Evolutionary conservation across 2,888 invertebrate genomes (phyloP).

Genomic region (Rhamnusium bicolor): DNA sequence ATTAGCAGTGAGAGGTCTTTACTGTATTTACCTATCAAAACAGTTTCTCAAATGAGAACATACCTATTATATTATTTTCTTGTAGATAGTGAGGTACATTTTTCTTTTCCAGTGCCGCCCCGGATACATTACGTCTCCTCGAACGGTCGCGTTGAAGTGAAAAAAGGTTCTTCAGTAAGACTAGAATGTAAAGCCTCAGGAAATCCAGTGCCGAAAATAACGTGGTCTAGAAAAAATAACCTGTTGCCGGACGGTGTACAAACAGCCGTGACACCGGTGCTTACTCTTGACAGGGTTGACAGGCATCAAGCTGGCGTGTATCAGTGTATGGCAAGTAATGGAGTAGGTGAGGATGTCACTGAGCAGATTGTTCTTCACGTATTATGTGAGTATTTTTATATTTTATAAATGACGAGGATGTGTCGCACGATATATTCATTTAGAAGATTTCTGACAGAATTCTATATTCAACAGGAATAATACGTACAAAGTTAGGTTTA

Average conservation of each 20-base stretch:
- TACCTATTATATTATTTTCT: background rate
- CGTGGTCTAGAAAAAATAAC: conserved; percentile 74
- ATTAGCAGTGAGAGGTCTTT: no score
- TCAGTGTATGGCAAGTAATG: conserved; percentile 78
- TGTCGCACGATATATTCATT: background rate
- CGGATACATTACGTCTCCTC: conserved; percentile 77
- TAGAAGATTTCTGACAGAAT: background rate
- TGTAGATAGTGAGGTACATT: background rate
- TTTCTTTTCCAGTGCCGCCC: conserved; percentile 75
- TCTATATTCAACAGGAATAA: no score
- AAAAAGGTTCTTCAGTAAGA: conserved; percentile 72
- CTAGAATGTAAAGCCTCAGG: conserved; percentile 73
- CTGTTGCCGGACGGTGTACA: conserved; percentile 76
- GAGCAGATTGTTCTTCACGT: conserved; percentile 77
- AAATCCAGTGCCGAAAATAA: conserved; percentile 73
- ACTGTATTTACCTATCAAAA: no score
- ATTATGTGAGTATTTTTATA: conserved; percentile 73
- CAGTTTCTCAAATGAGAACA: no score
- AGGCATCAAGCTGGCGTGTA: conserved; percentile 78
- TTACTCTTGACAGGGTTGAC: conserved; percentile 77
- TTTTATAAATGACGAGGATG: background rate
- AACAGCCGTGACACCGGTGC: conserved; percentile 75
- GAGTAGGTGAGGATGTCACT: conserved; percentile 77
- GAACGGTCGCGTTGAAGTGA: conserved; percentile 78
- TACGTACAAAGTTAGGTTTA: no score